Evolutionary conservation across 2,113 vertebrate genomes (phyloP).

Genomic region (Festucalex cinctus): DNA sequence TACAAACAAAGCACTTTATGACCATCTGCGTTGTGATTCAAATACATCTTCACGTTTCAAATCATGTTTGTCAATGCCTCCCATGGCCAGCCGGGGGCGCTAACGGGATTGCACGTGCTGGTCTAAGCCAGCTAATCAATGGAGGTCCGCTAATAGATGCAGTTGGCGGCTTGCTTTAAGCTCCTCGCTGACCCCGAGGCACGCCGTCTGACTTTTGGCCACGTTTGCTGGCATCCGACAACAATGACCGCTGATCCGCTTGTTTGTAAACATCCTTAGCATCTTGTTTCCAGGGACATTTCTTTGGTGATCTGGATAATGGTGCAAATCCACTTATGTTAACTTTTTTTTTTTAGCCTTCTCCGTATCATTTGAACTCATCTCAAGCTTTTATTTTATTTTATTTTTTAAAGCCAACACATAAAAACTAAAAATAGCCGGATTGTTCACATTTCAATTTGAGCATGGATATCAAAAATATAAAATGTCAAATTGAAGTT

Average conservation of each 20-base stretch:
- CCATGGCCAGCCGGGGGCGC: neutral
- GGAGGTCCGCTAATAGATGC: neutral
- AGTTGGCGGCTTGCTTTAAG: neutral
- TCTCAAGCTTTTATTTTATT: neutral
- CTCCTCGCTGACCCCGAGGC: constrained; percentile 4
- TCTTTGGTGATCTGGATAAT: neutral
- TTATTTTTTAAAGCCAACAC: neutral
- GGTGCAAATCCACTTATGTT: neutral
- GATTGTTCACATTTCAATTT: too few relatives aligned
- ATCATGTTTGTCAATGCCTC: neutral
- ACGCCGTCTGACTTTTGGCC: constrained; percentile 13
- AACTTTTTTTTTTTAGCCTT: neutral
- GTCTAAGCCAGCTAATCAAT: neutral
- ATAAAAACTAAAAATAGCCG: too few relatives aligned
- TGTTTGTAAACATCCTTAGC: neutral
- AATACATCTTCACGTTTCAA: too few relatives aligned
- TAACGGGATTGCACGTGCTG: neutral
- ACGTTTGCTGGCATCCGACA: neutral
- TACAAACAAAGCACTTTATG: too few relatives aligned
- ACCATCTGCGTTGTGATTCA: too few relatives aligned
- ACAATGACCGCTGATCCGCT: neutral
- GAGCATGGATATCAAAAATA: too few relatives aligned
- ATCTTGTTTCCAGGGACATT: neutral
- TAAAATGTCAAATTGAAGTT: too few relatives aligned
- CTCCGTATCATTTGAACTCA: too few relatives aligned